Conservation (phyloP, 2,113 vertebrate genomes). For the Acrocephalus kingi region DNA sequence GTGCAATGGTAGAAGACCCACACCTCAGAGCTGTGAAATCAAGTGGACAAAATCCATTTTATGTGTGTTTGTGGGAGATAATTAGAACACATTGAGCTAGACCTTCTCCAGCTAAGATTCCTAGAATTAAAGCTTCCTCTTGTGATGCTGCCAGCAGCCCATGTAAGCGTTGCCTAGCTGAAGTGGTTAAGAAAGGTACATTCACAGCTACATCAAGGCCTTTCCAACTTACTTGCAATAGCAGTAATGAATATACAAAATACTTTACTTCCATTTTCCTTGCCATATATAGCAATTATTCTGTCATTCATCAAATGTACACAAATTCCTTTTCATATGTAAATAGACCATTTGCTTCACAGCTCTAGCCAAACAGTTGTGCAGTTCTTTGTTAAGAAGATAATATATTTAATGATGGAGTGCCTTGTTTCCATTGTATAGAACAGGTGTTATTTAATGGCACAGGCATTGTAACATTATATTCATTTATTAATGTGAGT, state of each 20-base stretch:
- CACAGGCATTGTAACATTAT: constrained; percentile 8
- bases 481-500: constrained; percentile 1
- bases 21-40: not conserved
- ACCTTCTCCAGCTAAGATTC: not conserved
- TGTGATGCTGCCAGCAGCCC: not conserved
- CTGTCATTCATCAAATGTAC: constrained; percentile 12
- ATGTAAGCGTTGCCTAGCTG: not conserved
- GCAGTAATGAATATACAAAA: not conserved
- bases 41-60: not conserved
- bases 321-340: constrained; percentile 42
- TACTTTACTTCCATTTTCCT: constrained; percentile 23
- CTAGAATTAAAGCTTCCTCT: not conserved
- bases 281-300: constrained; percentile 15
- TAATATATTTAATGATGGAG: constrained; percentile 10
- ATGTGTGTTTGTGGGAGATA: not conserved
- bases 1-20: not conserved
- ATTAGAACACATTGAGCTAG: not conserved
- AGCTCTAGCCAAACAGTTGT: constrained; percentile 48
- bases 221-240: constrained; percentile 2
- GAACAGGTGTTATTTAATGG: constrained; percentile 38
- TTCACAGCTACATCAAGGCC: not conserved
- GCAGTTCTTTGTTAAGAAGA: constrained; percentile 44
- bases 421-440: constrained; percentile 17
- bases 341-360: constrained; percentile 51
- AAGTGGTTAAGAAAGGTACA: not conserved